These are phyloP conservation scores for Gerosis bhagava DNA, from an alignment of 2,888 invertebrate genomes.

Conservation along the genomic window DNA sequence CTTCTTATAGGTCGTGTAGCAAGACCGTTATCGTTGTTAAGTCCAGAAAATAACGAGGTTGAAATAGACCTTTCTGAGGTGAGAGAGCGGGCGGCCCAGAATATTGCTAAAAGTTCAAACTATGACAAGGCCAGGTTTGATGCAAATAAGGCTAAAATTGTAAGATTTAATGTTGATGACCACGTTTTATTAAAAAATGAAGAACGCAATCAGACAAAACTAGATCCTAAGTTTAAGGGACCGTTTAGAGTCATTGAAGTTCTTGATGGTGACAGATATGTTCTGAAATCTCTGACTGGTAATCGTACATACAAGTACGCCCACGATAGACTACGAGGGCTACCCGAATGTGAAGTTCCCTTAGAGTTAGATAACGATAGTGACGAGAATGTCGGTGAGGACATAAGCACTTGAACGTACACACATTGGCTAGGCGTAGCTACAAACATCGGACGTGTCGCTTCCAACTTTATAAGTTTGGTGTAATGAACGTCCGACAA, in stretches of 20 bases:
- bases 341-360: too few relatives aligned
- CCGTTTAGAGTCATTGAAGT: background rate
- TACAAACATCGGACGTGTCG: conserved; percentile 2
- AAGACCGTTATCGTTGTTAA: background rate
- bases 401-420: background rate
- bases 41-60: background rate
- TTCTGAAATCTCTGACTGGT: background rate
- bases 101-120: background rate
- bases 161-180: background rate
- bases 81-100: background rate
- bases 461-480: background rate
- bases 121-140: background rate
- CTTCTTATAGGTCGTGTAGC: background rate
- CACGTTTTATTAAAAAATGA: conserved; percentile 3
- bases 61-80: background rate
- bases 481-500: too few relatives aligned
- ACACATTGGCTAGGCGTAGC: conserved; percentile 3
- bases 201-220: conserved; percentile 1
- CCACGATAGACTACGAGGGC: background rate
- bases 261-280: background rate
- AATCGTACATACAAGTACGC: background rate
- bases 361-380: background rate
- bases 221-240: conserved; percentile 5
- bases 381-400: background rate
- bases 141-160: background rate